phyloP scores from a whole-genome alignment of 2,113 vertebrate genomes.

The Origma solitaria region DNA sequence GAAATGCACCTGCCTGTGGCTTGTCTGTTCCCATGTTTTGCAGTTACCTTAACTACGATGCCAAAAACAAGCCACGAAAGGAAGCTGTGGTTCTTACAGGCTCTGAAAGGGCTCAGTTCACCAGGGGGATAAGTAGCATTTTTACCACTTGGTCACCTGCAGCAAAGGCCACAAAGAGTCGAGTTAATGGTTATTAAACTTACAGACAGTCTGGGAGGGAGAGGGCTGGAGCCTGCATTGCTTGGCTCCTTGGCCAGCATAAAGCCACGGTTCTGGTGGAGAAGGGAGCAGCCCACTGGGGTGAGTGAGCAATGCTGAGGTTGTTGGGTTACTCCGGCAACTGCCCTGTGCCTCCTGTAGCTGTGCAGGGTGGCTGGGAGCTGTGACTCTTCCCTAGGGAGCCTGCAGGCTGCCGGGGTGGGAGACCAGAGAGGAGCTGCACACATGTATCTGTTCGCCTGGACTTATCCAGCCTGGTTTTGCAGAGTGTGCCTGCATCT shows the following conservation, averaged over 20 bases:
- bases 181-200: neutral
- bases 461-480: accelerated
- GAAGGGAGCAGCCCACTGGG: neutral
- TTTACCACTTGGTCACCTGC: neutral
- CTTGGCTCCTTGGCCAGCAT: neutral
- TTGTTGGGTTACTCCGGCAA: neutral
- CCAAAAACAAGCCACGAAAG: neutral
- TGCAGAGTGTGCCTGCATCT: neutral
- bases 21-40: neutral
- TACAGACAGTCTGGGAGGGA: neutral
- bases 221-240: neutral
- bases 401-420: accelerated
- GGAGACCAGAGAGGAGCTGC: neutral
- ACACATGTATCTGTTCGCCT: accelerated
- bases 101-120: neutral
- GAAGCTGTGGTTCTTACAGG: neutral
- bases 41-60: neutral
- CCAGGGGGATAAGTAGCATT: neutral
- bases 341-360: neutral
- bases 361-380: neutral
- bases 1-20: neutral
- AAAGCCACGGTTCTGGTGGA: neutral
- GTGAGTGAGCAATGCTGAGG: neutral
- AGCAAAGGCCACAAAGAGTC: neutral
- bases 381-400: neutral